Conservation (phyloP, 2,888 invertebrate species). For the Tetragonula carbonaria region DNA sequence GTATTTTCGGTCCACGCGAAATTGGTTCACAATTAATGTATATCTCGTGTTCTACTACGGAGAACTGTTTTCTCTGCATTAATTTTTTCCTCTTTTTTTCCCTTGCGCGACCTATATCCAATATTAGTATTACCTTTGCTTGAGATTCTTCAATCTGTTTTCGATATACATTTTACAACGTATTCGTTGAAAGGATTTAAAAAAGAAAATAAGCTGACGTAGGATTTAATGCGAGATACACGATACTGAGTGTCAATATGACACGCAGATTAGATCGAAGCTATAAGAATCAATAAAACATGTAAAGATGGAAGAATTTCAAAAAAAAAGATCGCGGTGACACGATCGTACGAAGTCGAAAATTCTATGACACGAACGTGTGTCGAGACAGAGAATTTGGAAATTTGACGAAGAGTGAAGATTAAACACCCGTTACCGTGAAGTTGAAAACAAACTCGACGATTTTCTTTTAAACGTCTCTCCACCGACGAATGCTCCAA, state of each 20-base stretch:
- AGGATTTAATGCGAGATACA: no score
- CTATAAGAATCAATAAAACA: no score
- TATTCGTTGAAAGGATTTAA: no score
- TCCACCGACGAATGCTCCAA: no score
- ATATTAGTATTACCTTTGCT: background rate
- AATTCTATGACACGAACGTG: background rate
- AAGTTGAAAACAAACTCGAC: background rate
- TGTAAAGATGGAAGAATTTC: background rate
- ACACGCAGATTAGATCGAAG: no score
- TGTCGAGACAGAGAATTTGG: no score
- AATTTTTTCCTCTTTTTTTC: background rate
- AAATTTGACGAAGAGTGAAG: background rate
- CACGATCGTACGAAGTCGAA: no score
- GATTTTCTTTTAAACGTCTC: no score
- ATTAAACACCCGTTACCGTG: background rate
- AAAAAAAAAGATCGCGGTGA: background rate
- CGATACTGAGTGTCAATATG: no score
- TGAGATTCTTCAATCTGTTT: no score
- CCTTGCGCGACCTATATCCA: background rate
- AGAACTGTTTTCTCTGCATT: background rate
- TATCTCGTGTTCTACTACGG: background rate
- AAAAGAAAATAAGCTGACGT: no score
- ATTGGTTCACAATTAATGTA: constrained; percentile 29
- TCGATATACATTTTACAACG: no score
- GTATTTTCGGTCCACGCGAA: background rate